Base-by-base conservation (phyloP, 2,797 vertebrate species). In the Champsocephalus esox region DNA sequence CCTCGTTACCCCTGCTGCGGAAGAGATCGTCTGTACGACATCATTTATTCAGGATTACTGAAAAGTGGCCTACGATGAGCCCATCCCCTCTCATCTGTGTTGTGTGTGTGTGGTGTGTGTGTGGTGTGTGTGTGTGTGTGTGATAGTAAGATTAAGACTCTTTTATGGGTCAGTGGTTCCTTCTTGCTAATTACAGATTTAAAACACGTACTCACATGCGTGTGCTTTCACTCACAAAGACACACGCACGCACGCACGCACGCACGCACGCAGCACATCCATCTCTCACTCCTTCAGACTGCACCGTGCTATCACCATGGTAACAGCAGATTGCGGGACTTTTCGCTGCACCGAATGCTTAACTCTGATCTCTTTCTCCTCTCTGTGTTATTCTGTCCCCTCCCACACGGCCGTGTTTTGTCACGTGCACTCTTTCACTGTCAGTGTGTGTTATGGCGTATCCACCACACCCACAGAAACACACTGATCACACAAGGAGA, bases 21-120 rank as follows among this genome's bases (percentile, higher is more conserved):
- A 77, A 70, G 73, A 80, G 84, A 81, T 86, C 66, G 34, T 49
- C 74, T 85, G 73, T 52, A 58, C 66, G 0, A 61, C 84, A 91
- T 92, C 59, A 91, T 90, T 92, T 92, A 92, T 92, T 92, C 72
- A 91, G 76, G 80, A 90, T 92, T 90, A 89, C 80, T 88, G 84
- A 88, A 90, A 92, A 89, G 87, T 88, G 81, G 83, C 87, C 86
- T 81, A 77, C 87, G 75, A 70, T 66, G 64, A 66, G 79, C 49
- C 43, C 44, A 54, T 54, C 58, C 56, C 75, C 7, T 34, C 34
- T 34, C 34, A 7, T 73, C 65, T 71, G 74, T 54, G 65, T 69
- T 38, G 34, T 62, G 73, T 74, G 19, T 48, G 62, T 63, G 73
- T 73, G 87, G 71, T 28, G 62, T 66, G 73, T 72, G 49, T 38